phyloP scores from a whole-genome alignment of 2,113 vertebrate species.

The Salvelinus namaycush region DNA sequence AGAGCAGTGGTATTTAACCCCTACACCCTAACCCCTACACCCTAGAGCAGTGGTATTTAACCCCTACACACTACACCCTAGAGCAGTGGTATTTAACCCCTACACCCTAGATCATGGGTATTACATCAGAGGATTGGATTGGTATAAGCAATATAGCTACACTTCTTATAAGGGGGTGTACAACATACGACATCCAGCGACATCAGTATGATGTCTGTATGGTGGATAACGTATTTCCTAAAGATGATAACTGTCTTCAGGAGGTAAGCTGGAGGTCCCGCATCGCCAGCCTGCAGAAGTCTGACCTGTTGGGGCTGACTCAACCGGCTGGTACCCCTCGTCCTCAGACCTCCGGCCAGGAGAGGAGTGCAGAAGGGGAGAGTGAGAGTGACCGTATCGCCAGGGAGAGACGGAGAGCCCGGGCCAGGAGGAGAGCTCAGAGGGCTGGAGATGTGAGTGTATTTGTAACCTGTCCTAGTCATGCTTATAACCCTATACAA shows the following conservation, averaged over 20 bases:
- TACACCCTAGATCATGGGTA: too few relatives aligned
- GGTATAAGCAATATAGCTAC: too few relatives aligned
- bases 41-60: too few relatives aligned
- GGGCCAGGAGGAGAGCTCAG: slow-evolving; percentile 71
- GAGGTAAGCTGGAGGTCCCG: slow-evolving; percentile 84
- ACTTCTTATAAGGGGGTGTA: too few relatives aligned
- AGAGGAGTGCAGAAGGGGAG: slow-evolving; percentile 62
- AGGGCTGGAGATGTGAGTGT: slow-evolving; percentile 63
- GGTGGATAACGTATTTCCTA: not conserved
- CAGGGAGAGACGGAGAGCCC: slow-evolving; percentile 64
- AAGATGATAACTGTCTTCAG: slow-evolving; percentile 49
- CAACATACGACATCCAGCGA: not conserved
- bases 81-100: too few relatives aligned
- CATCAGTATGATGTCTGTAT: not conserved
- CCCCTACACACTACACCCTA: too few relatives aligned
- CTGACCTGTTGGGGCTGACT: slow-evolving; percentile 80
- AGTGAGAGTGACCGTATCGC: slow-evolving; percentile 70
- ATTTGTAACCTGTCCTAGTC: too few relatives aligned
- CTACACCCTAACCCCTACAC: too few relatives aligned
- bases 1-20: too few relatives aligned
- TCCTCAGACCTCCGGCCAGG: slow-evolving; percentile 56
- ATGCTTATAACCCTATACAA: too few relatives aligned
- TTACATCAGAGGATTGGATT: too few relatives aligned
- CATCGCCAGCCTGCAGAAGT: slow-evolving; percentile 83
- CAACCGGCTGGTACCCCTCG: slow-evolving; percentile 73